These are phyloP conservation scores for Eulemur albifrons DNA, from an alignment of 2,797 vertebrate species.

Conservation along the genomic window DNA sequence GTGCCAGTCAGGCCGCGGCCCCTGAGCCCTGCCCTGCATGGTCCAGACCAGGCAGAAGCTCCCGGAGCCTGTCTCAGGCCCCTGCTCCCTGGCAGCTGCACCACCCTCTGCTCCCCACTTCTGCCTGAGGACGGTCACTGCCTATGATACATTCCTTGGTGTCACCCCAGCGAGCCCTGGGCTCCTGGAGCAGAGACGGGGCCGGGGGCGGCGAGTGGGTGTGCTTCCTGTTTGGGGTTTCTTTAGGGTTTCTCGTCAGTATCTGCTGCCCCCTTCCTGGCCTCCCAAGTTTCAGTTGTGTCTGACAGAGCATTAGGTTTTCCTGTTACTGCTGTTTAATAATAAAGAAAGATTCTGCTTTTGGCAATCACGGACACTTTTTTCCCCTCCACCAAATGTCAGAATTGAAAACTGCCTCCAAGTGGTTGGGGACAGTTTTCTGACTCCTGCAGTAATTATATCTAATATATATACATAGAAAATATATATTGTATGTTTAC, in stretches of 20 bases:
- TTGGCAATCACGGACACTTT: slow-evolving; percentile 38
- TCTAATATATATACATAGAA: slow-evolving; percentile 74
- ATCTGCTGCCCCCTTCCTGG: not conserved
- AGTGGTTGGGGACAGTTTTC: not conserved
- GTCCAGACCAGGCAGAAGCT: not conserved
- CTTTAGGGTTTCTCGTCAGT: not conserved
- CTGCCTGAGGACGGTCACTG: not conserved
- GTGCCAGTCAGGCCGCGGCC: not conserved
- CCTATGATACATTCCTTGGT: not conserved
- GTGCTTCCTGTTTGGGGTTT: not conserved
- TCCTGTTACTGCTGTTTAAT: slow-evolving; percentile 67
- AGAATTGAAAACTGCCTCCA: not conserved
- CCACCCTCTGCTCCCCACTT: not conserved
- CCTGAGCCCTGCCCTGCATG: not conserved
- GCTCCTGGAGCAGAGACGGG: not conserved
- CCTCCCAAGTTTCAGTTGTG: slow-evolving; percentile 6
- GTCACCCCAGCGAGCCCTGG: not conserved
- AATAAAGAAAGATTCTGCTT: slow-evolving; percentile 73
- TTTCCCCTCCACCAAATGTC: slow-evolving; percentile 8
- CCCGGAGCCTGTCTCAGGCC: not conserved
- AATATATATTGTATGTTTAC: slow-evolving; percentile 73
- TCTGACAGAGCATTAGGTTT: slow-evolving; percentile 48
- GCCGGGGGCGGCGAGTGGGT: fast-evolving
- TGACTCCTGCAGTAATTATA: slow-evolving; percentile 57
- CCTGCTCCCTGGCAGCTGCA: not conserved